Percentiles rank a stretch among this genome's conserved stretches.
Evolutionary conservation across 2,888 invertebrate species (phyloP).

Genomic region (Synanthedon andrenaeformis): DNA sequence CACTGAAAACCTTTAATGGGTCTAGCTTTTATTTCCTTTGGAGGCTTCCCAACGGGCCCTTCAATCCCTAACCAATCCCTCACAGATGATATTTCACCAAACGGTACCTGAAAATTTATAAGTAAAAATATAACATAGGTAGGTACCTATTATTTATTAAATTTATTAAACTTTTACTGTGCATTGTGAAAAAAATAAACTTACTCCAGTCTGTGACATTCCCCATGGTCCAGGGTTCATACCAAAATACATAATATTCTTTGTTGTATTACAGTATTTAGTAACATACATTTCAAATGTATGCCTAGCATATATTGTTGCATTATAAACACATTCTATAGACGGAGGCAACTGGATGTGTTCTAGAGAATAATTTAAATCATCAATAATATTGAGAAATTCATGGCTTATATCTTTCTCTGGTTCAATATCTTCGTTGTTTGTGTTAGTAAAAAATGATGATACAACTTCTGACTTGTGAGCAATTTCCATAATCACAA

Average conservation of each 20-base stretch:
- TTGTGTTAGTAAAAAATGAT: slow-evolving; percentile 28
- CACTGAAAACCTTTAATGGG: slow-evolving; percentile 80
- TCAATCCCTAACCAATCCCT: slow-evolving; percentile 80
- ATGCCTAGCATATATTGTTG: slow-evolving; percentile 84
- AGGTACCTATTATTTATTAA: background rate
- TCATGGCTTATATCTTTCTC: slow-evolving; percentile 23
- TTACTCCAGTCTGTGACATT: slow-evolving; percentile 94
- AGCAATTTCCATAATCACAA: slow-evolving; percentile 10
- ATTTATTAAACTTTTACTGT: background rate
- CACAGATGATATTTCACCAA: slow-evolving; percentile 86
- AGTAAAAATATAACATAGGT: background rate
- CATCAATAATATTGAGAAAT: slow-evolving; percentile 39
- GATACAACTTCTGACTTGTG: slow-evolving; percentile 32
- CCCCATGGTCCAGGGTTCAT: slow-evolving; percentile 99
- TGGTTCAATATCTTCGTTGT: background rate
- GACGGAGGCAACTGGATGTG: slow-evolving; percentile 59
- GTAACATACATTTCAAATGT: slow-evolving; percentile 81
- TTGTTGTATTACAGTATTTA: slow-evolving; percentile 75
- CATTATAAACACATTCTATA: slow-evolving; percentile 83
- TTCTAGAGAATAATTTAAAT: slow-evolving; percentile 54
- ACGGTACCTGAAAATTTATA: slow-evolving; percentile 76
- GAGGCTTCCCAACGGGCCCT: slow-evolving; percentile 78
- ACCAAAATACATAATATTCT: slow-evolving; percentile 85
- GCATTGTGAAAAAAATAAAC: slow-evolving; percentile 13
- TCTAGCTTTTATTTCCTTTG: slow-evolving; percentile 75